A percentile compares a stretch with the other conserved stretches of the same genome.
phyloP scores from a whole-genome alignment of 1,140 invertebrate species.

The Drosophila bocki region DNA sequence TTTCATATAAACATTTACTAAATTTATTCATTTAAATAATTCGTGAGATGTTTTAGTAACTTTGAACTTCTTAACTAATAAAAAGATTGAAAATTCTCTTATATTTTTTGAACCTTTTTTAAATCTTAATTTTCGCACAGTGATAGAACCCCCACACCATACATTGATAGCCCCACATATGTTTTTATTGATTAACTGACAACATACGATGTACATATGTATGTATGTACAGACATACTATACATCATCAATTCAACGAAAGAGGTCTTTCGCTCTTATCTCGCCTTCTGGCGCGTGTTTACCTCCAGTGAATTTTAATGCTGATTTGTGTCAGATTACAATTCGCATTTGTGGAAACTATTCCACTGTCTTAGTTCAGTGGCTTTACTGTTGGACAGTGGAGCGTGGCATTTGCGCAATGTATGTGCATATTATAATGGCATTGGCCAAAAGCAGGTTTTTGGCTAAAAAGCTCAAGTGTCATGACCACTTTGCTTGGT shows the following conservation, averaged over 20 bases:
- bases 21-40: neutral
- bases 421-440: conserved; percentile 28
- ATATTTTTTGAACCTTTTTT: neutral
- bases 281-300: conserved; percentile 66
- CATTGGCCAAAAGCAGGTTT: conserved; percentile 36
- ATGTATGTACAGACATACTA: neutral
- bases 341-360: conserved; percentile 40
- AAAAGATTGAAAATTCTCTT: neutral
- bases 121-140: neutral
- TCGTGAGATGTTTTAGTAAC: neutral
- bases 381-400: conserved; percentile 29
- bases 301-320: conserved; percentile 58
- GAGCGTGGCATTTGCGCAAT: conserved; percentile 19
- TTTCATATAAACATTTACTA: neutral
- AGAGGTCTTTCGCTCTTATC: conserved; percentile 72
- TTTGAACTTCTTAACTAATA: neutral
- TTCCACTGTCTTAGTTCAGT: conserved; percentile 21
- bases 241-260: conserved; percentile 47
- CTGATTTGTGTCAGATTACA: conserved; percentile 32
- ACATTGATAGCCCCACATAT: conserved; percentile 14
- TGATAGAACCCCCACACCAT: neutral
- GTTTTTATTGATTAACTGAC: conserved; percentile 50
- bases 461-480: conserved; percentile 10
- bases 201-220: conserved; percentile 60
- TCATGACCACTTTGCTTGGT: neutral